Percentiles rank a stretch among this genome's conserved stretches.
phyloP scores from a whole-genome alignment of 1,140 invertebrate genomes.

The Anadara kagoshimensis region DNA sequence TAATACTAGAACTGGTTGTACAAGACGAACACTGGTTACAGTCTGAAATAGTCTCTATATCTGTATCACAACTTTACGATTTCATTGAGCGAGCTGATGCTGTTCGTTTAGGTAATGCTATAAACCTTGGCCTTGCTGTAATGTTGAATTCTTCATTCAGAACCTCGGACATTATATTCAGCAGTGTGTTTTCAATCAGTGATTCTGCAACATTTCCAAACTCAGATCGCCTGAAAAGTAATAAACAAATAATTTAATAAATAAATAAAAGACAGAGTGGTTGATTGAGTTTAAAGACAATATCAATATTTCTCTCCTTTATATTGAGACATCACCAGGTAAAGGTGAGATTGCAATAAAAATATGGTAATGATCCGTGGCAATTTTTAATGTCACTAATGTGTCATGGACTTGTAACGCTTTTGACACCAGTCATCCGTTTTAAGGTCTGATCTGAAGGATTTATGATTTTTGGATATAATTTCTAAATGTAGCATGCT shows the following conservation, averaged over 20 bases:
- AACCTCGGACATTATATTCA: conserved; percentile 71
- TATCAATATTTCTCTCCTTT: neutral
- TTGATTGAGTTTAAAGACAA: neutral
- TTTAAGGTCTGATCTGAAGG: no score
- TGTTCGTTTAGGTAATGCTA: conserved; percentile 67
- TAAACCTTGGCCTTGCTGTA: conserved; percentile 69
- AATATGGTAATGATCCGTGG: no score
- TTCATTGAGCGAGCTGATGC: conserved; percentile 29
- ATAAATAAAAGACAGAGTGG: neutral
- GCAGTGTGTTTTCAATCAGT: conserved; percentile 70
- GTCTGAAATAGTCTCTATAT: no score
- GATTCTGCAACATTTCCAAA: conserved; percentile 67
- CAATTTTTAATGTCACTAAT: no score
- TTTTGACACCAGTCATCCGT: no score
- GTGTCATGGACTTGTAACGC: no score
- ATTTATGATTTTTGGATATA: no score
- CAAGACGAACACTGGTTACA: no score
- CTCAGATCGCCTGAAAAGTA: conserved; percentile 61
- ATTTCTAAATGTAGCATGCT: no score
- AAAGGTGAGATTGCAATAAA: no score
- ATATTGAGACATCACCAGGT: neutral
- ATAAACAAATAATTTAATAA: conserved; percentile 2
- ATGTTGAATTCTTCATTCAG: conserved; percentile 71
- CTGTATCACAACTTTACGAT: no score
- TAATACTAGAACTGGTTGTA: no score